Percentiles rank a stretch among this genome's conserved stretches.
phyloP scores from a whole-genome alignment of 2,888 invertebrate genomes.

The Euproctis similis region DNA sequence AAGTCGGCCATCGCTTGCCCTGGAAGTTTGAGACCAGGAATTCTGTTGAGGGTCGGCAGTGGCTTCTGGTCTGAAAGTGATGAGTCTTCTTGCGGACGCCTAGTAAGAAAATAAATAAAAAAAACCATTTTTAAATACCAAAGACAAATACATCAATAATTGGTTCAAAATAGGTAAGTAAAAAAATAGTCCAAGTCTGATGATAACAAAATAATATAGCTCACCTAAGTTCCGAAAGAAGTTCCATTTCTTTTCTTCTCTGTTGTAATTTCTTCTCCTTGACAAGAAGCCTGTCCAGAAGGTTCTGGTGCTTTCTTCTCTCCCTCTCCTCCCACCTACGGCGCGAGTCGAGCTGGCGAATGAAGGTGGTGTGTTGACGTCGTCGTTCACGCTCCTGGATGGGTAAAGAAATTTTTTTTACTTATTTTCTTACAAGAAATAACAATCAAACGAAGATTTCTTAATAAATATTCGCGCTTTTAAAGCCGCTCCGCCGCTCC shows the following conservation, averaged over 20 bases:
- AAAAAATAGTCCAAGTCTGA: too few relatives aligned
- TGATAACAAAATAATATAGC: neutral
- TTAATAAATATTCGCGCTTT: too few relatives aligned
- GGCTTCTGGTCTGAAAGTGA: constrained; percentile 85
- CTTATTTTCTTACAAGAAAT: neutral
- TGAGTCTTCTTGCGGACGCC: constrained; percentile 94
- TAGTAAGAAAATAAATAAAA: constrained; percentile 26
- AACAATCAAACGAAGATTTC: neutral
- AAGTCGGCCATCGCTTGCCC: constrained; percentile 94
- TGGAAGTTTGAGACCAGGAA: constrained; percentile 86
- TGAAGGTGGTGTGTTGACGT: constrained; percentile 91
- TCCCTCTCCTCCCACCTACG: constrained; percentile 92
- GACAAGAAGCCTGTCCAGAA: constrained; percentile 88
- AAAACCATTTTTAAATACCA: neutral
- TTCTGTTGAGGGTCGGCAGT: constrained; percentile 83
- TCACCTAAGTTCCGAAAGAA: constrained; percentile 79
- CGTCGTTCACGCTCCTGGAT: constrained; percentile 89
- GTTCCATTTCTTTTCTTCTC: constrained; percentile 81
- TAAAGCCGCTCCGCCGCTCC: too few relatives aligned
- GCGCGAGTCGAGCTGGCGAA: constrained; percentile 90
- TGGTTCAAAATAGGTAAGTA: too few relatives aligned
- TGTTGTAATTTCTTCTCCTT: constrained; percentile 89
- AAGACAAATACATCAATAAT: neutral
- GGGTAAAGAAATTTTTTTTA: neutral
- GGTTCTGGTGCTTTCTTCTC: constrained; percentile 81